Conservation (phyloP, 2,888 invertebrate genomes). For the Drosophila meridiana region DNA sequence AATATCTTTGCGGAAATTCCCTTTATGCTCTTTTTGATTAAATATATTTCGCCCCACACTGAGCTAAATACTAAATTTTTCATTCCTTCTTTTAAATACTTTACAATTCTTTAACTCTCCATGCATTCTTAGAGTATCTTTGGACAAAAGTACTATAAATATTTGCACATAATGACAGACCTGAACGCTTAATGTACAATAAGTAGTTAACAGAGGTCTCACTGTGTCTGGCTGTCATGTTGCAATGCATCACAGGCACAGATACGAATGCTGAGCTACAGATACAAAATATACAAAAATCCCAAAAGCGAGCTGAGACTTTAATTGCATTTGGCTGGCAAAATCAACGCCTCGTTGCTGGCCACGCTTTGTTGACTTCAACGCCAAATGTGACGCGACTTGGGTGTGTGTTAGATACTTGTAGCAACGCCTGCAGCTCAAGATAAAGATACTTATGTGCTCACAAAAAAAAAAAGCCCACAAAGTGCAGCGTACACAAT, state of each 20-base stretch:
- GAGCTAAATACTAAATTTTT: background rate
- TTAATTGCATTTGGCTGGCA: slow-evolving; percentile 65
- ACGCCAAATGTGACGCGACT: slow-evolving; percentile 22
- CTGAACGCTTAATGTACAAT: slow-evolving; percentile 36
- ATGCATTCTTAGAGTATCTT: slow-evolving; percentile 2
- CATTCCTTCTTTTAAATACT: background rate
- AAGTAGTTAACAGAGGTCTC: slow-evolving; percentile 34
- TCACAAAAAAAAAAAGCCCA: slow-evolving; percentile 26
- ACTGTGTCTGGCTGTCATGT: slow-evolving; percentile 29
- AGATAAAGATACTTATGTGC: slow-evolving; percentile 36
- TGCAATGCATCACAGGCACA: slow-evolving; percentile 40
- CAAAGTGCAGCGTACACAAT: slow-evolving; percentile 46
- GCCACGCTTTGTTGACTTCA: slow-evolving; percentile 68
- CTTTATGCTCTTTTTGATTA: no score
- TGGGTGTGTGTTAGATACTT: slow-evolving; percentile 44
- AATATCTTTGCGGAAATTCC: no score
- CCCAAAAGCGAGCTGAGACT: slow-evolving; percentile 36
- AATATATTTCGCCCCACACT: no score
- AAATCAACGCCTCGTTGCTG: slow-evolving; percentile 62
- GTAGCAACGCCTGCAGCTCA: slow-evolving; percentile 35
- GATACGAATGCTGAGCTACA: slow-evolving; percentile 9
- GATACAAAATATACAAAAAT: slow-evolving; percentile 15
- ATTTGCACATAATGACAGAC: slow-evolving; percentile 29
- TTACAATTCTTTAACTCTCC: background rate
- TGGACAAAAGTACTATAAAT: slow-evolving; percentile 6